Evolutionary conservation across 2,797 vertebrate species (phyloP).

Genomic region (Garrulus glandarius): DNA sequence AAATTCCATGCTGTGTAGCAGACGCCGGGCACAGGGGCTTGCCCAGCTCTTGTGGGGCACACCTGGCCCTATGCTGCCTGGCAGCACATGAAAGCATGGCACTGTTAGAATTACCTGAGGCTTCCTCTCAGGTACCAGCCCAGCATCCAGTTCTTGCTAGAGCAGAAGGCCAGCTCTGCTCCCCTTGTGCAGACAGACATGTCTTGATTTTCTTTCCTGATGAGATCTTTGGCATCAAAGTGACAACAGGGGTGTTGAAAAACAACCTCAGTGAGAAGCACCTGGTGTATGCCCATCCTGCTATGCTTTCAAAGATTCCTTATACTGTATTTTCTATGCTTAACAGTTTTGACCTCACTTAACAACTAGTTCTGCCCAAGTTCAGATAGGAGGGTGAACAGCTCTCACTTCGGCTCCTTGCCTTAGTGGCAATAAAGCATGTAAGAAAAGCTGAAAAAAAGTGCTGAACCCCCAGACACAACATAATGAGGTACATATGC

Average conservation of each 20-base stretch:
- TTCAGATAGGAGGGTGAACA: neutral
- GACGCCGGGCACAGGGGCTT: neutral
- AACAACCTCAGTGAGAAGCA: neutral
- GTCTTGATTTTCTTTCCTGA: neutral
- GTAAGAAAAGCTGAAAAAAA: neutral
- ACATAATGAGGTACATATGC: neutral
- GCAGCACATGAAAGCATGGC: neutral
- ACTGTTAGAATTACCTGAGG: rapidly evolving
- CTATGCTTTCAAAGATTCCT: neutral
- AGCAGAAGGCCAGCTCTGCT: neutral
- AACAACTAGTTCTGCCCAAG: neutral
- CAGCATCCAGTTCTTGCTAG: neutral
- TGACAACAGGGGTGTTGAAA: neutral
- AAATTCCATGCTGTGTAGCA: neutral
- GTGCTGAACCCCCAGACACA: neutral
- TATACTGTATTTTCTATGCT: neutral
- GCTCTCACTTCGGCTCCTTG: neutral
- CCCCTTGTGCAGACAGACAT: neutral
- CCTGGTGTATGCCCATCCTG: neutral
- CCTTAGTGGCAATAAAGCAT: neutral
- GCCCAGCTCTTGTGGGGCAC: no score
- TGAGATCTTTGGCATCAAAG: neutral
- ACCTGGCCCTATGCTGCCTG: rapidly evolving
- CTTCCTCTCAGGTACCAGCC: neutral
- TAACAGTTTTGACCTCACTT: neutral